Percentiles rank a stretch among this genome's conserved stretches.
These are phyloP conservation scores for Catostylus mosaicus DNA, from an alignment of 30 jellyfish, hydroid and myxozoan species.

Conservation along the genomic window DNA sequence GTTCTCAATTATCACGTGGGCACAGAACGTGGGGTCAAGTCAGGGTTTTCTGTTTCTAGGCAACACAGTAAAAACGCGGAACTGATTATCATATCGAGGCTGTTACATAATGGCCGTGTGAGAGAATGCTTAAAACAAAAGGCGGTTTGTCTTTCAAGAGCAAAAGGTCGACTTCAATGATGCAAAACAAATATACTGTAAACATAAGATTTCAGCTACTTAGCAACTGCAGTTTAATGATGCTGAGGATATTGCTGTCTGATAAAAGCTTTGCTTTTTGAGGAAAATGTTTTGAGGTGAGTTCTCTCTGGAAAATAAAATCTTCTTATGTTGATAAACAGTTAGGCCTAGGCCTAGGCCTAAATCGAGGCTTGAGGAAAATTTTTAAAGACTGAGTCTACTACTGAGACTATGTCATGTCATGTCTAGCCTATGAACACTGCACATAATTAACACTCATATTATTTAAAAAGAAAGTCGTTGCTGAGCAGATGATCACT, in stretches of 20 bases:
- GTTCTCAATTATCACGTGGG: no score
- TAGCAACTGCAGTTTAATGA: not conserved
- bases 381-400: no score
- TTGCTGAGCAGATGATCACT: no score
- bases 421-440: no score
- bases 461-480: no score
- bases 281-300: not conserved
- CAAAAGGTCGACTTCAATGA: slow-evolving; percentile 10
- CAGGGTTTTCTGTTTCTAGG: not conserved
- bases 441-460: no score
- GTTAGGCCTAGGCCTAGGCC: no score
- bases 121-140: not conserved
- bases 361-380: no score
- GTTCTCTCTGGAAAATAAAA: no score
- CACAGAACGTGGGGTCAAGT: no score
- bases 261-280: not conserved
- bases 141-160: not conserved
- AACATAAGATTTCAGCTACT: not conserved
- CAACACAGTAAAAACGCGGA: not conserved
- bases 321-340: no score
- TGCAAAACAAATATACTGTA: not conserved
- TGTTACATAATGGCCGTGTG: not conserved
- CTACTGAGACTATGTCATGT: no score
- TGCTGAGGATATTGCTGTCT: not conserved
- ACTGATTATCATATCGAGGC: not conserved